Evolutionary conservation across 2,888 invertebrate species (phyloP).

Genomic region (Polia nebulosa): DNA sequence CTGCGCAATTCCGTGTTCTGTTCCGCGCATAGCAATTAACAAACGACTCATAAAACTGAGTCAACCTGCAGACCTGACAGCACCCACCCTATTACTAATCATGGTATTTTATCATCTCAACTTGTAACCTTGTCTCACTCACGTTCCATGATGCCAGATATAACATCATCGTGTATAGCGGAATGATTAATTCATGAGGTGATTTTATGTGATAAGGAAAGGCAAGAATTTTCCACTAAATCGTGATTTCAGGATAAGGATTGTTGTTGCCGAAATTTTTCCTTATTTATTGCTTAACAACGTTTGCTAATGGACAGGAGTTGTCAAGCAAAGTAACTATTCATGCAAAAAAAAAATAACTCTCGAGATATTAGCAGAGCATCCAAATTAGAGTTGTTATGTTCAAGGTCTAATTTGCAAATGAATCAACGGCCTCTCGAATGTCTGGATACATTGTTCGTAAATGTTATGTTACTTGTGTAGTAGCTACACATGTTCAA

Average conservation of each 20-base stretch:
- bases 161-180: slow-evolving; percentile 42
- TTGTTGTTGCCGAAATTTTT: slow-evolving; percentile 27
- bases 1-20: slow-evolving; percentile 48
- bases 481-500: slow-evolving; percentile 13
- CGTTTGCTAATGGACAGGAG: slow-evolving; percentile 1
- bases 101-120: slow-evolving; percentile 40
- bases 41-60: slow-evolving; percentile 53
- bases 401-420: slow-evolving; percentile 58
- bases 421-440: slow-evolving; percentile 43
- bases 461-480: slow-evolving; percentile 18
- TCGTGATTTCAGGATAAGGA: slow-evolving; percentile 44
- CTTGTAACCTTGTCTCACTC: slow-evolving; percentile 54
- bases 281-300: slow-evolving; percentile 30
- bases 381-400: slow-evolving; percentile 47
- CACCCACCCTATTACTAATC: slow-evolving; percentile 35
- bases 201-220: slow-evolving; percentile 54
- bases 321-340: slow-evolving; percentile 35
- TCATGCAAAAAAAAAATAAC: slow-evolving; percentile 13
- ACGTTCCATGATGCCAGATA: slow-evolving; percentile 60
- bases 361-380: slow-evolving; percentile 15
- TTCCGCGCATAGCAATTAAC: slow-evolving; percentile 56
- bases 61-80: slow-evolving; percentile 44
- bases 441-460: slow-evolving; percentile 22
- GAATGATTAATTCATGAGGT: slow-evolving; percentile 67
- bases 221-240: slow-evolving; percentile 47